Conservation (phyloP, 2,797 vertebrate species). For the Mionectes olivaceus region DNA sequence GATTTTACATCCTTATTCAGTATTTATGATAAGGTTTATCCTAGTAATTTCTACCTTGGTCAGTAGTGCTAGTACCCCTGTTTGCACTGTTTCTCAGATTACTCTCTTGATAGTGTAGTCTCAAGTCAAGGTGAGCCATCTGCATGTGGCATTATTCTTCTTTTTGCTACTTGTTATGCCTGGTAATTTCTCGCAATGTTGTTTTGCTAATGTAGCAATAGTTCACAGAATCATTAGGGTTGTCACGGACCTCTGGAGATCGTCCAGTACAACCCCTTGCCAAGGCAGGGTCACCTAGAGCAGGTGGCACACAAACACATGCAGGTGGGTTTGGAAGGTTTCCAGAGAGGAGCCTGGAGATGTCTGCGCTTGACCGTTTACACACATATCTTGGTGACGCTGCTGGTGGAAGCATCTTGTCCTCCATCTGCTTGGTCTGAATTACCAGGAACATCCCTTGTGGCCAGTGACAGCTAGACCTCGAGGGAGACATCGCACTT, state of each 20-base stretch:
- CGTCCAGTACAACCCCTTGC: background rate
- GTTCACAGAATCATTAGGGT: background rate
- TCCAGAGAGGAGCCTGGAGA: background rate
- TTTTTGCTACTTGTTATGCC: background rate
- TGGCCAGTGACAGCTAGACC: background rate
- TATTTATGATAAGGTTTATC: background rate
- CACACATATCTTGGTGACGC: background rate
- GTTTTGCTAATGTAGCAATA: background rate
- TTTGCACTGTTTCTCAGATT: background rate
- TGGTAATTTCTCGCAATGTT: background rate
- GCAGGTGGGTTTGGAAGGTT: background rate
- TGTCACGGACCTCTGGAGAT: background rate
- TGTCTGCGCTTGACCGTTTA: background rate
- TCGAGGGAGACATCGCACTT: fast-evolving
- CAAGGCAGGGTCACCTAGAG: background rate
- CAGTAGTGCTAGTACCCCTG: background rate
- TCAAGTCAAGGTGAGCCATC: background rate
- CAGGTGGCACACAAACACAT: background rate
- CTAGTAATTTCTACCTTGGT: background rate
- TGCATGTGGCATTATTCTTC: background rate
- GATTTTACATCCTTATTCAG: background rate
- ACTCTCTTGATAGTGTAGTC: background rate
- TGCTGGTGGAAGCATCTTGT: background rate
- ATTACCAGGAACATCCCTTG: background rate
- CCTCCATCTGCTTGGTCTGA: background rate